Percentiles rank a stretch among this genome's conserved stretches.
These are phyloP conservation scores for Zosterops hypoxanthus DNA, from an alignment of 2,113 vertebrate species.

Conservation along the genomic window DNA sequence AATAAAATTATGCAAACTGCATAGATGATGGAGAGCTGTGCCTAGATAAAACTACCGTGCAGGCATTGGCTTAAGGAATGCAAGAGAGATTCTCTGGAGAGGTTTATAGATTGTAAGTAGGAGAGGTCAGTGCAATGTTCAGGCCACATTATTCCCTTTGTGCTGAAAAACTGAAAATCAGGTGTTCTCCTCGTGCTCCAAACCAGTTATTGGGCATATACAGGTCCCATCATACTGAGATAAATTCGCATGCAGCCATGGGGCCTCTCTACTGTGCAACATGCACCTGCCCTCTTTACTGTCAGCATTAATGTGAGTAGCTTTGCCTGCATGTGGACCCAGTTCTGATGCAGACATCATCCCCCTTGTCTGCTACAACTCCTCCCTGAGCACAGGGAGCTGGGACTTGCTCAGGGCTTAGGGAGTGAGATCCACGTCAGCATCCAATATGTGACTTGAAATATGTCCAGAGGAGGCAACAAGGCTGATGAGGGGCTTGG, in stretches of 20 bases:
- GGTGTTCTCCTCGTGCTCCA: background rate
- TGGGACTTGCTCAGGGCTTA: background rate
- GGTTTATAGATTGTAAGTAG: background rate
- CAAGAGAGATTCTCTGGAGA: background rate
- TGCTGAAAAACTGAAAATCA: background rate
- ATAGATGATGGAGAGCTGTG: background rate
- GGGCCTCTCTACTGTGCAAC: background rate
- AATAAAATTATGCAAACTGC: background rate
- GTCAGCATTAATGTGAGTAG: background rate
- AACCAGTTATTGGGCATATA: background rate
- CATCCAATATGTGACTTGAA: background rate
- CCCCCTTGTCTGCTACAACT: background rate
- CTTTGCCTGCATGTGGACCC: background rate
- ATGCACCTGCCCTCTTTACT: background rate
- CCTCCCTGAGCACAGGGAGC: background rate
- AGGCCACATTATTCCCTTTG: background rate
- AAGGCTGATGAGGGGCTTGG: too few relatives aligned
- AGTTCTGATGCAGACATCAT: background rate
- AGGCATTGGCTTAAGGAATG: background rate
- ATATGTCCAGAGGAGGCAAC: background rate
- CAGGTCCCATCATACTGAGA: background rate
- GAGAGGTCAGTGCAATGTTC: background rate
- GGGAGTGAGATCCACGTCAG: accelerated
- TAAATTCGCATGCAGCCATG: background rate
- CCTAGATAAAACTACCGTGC: background rate